Evolutionary conservation across 1,140 invertebrate species (phyloP), one percentile per base, ranked within the genome.

Genomic region (Diachasmimorpha longicaudata): DNA sequence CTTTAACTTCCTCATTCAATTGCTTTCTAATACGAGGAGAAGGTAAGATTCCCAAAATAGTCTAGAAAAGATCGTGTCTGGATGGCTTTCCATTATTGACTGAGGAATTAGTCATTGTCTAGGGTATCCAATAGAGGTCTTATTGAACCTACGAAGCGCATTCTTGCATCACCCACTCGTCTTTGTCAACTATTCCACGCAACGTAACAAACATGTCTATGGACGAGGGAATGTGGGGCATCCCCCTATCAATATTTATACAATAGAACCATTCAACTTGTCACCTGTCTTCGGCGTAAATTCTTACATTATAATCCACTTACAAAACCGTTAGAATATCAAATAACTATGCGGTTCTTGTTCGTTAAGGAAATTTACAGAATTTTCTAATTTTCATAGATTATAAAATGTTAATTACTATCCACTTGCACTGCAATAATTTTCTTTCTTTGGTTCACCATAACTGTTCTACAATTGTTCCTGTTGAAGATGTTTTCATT

Each of bases 111-210:
- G 55, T 58, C 46, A 23, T 39, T 70, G 66, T 69, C 55, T 69
- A 48, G 19, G 25, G 13, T 46, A 69, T 16, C 19, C 48, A 55
- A 55, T 55, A 21, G 48, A 21, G 48, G 6, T 66, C 8, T 8
- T 23, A 10, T 66, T 66, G 39, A 42, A 66, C 58, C 21, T 11
- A 55, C 58, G 13, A 66, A 66, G 16, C 14, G 16, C 14, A 36
- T 23, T 21, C 23, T 42, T 19, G 37, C 68, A 68, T 75, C 68
- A 68, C 42, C 68, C 68, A 42, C 67, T 75, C 67, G 74, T 75
- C 58, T 75, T 75, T 31, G 74, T 75, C 74, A 75, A 68, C 55
- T 37, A 66, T 55, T 75, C 23, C 14, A 75, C 67, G 13, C 67
- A 42, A 42, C 74, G 68, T 55, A 52, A 68, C 9, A 68, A 48